Percentiles rank a stretch among this genome's conserved stretches.
These are phyloP conservation scores for Melanotaenia parkinsoni DNA, from an alignment of 2,797 vertebrate genomes.

Conservation along the genomic window DNA sequence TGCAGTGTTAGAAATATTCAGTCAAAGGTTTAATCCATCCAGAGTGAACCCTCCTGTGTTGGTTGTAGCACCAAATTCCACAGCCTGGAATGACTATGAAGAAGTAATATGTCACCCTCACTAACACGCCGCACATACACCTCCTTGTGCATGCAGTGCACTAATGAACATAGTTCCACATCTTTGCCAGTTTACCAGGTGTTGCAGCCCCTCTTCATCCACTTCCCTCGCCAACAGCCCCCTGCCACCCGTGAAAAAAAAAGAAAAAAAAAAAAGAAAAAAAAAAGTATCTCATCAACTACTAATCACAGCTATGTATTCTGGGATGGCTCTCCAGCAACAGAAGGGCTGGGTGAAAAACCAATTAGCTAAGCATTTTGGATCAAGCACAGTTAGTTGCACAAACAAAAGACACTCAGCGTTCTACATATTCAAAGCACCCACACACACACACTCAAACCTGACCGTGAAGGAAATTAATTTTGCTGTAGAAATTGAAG, in stretches of 20 bases:
- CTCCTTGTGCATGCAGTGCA: slow-evolving; percentile 26
- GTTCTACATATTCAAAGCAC: slow-evolving; percentile 43
- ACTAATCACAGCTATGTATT: slow-evolving; percentile 82
- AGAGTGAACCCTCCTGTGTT: slow-evolving; percentile 30
- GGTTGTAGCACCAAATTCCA: slow-evolving; percentile 19
- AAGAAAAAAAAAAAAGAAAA: slow-evolving; percentile 23
- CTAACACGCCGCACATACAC: slow-evolving; percentile 17
- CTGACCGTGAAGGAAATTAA: slow-evolving; percentile 61
- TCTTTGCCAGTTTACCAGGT: slow-evolving; percentile 70
- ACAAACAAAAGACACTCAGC: slow-evolving; percentile 71
- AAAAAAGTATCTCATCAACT: slow-evolving; percentile 75
- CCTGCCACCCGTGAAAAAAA: slow-evolving; percentile 37
- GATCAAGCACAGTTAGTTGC: slow-evolving; percentile 73
- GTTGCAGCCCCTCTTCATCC: slow-evolving; percentile 50
- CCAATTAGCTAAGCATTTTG: slow-evolving; percentile 81
- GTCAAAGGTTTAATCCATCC: slow-evolving; percentile 29
- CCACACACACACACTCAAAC: slow-evolving; percentile 36
- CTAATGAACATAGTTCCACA: slow-evolving; percentile 42
- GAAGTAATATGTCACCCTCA: neutral
- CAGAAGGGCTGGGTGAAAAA: slow-evolving; percentile 77
- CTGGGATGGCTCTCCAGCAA: slow-evolving; percentile 72
- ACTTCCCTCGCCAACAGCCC: slow-evolving; percentile 42
- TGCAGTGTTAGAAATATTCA: slow-evolving; percentile 20
- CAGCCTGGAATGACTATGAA: slow-evolving; percentile 16
- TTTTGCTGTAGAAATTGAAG: slow-evolving; percentile 61